Percentiles rank a stretch among this genome's conserved stretches.
Conservation (phyloP, 2,888 invertebrate genomes). For the Boloria selene region DNA sequence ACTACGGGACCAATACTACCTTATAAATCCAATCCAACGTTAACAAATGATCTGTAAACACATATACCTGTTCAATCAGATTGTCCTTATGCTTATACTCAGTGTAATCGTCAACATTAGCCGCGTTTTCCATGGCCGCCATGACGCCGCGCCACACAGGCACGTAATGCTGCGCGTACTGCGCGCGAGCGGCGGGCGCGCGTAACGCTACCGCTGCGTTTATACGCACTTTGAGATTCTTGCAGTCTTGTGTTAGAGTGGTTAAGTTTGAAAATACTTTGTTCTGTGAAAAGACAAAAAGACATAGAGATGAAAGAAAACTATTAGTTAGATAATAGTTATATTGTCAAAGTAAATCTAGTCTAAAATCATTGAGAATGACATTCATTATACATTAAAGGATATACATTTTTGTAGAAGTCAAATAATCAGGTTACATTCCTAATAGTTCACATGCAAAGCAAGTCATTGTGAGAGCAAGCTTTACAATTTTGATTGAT, state of each 20-base stretch:
- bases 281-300: constrained; percentile 64
- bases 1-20: too few relatives aligned
- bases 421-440: too few relatives aligned
- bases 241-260: constrained; percentile 86
- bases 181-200: constrained; percentile 81
- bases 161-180: constrained; percentile 84
- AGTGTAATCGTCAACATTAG: constrained; percentile 89
- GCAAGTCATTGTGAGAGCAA: too few relatives aligned
- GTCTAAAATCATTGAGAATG: too few relatives aligned
- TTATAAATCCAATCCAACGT: neutral
- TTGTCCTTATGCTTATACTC: constrained; percentile 94
- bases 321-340: too few relatives aligned
- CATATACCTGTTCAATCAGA: constrained; percentile 89
- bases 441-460: too few relatives aligned
- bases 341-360: too few relatives aligned
- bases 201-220: constrained; percentile 91
- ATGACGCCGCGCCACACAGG: constrained; percentile 87
- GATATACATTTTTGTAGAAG: too few relatives aligned
- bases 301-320: neutral
- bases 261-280: constrained; percentile 85
- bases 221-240: constrained; percentile 94
- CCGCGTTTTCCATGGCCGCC: constrained; percentile 88
- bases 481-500: too few relatives aligned
- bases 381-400: too few relatives aligned
- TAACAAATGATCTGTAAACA: neutral